phyloP scores from a whole-genome alignment of 37 sponge, comb jelly and placozoan species.

The Ianthella basta region DNA sequence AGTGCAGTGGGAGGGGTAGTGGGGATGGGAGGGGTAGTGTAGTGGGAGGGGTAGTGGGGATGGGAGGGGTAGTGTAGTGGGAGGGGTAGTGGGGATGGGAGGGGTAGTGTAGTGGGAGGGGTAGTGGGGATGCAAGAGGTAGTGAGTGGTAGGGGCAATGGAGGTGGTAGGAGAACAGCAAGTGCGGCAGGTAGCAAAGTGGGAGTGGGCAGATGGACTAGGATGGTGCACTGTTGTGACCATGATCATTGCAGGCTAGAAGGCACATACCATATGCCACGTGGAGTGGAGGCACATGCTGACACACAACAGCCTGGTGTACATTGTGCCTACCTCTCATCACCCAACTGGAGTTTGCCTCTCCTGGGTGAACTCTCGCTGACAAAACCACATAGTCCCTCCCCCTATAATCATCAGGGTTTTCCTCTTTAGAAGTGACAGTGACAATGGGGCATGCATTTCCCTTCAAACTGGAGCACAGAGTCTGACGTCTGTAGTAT shows the following conservation, averaged over 20 bases:
- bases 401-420: background rate
- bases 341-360: slow-evolving; percentile 75
- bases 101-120: background rate
- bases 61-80: too few species aligned
- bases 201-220: too few species aligned
- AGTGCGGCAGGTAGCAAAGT: too few species aligned
- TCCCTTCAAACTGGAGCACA: slow-evolving; percentile 67
- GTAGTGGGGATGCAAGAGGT: background rate
- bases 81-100: too few species aligned
- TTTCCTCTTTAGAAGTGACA: slow-evolving; percentile 45
- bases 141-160: too few species aligned
- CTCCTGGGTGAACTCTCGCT: slow-evolving; percentile 78
- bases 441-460: slow-evolving; percentile 66
- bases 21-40: background rate
- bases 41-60: too few species aligned
- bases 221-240: too few species aligned
- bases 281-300: too few species aligned
- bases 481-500: slow-evolving; percentile 55
- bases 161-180: too few species aligned
- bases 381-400: slow-evolving; percentile 63
- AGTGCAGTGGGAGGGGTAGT: background rate
- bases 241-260: too few species aligned
- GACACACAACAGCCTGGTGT: too few species aligned
- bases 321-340: slow-evolving; percentile 23
- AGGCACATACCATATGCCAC: too few species aligned